Conservation (phyloP, 2,888 invertebrate species). For the Poecilobothrus nobilitatus region DNA sequence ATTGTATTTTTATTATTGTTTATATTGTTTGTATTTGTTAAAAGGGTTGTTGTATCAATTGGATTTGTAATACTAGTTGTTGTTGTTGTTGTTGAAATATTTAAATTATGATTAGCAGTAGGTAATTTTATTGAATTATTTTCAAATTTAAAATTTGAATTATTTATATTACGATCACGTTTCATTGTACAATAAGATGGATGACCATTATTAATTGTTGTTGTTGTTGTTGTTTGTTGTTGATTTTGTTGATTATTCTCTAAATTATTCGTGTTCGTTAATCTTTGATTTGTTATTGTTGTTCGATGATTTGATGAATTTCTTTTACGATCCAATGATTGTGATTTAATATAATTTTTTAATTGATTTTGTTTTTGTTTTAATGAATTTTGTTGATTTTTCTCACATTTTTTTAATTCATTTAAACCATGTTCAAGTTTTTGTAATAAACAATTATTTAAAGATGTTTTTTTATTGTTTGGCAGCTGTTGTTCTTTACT, state of each 20-base stretch:
- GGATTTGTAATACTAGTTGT: not conserved
- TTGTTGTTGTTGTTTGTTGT: not conserved
- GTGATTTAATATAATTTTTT: slow-evolving; percentile 10
- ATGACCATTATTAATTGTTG: slow-evolving; percentile 11
- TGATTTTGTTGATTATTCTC: not conserved
- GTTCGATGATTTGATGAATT: not conserved
- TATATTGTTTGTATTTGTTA: no score
- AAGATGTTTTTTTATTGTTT: not conserved
- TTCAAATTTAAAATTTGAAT: slow-evolving; percentile 30
- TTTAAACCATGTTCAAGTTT: slow-evolving; percentile 15
- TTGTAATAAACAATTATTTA: slow-evolving; percentile 18
- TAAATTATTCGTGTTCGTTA: no score
- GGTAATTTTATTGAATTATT: not conserved
- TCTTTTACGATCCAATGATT: slow-evolving; percentile 17
- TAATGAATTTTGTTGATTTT: slow-evolving; percentile 12
- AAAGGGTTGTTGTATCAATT: no score
- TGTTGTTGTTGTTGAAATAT: not conserved
- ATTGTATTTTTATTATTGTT: no score
- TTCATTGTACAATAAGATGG: slow-evolving; percentile 21
- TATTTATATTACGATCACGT: slow-evolving; percentile 22
- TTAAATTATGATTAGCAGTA: not conserved
- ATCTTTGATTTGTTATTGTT: not conserved
- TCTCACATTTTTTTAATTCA: not conserved
- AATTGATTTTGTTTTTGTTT: slow-evolving; percentile 2
- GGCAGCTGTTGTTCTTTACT: not conserved